Conservation (phyloP, 2,888 invertebrate species). For the Pyrrhia umbra region DNA sequence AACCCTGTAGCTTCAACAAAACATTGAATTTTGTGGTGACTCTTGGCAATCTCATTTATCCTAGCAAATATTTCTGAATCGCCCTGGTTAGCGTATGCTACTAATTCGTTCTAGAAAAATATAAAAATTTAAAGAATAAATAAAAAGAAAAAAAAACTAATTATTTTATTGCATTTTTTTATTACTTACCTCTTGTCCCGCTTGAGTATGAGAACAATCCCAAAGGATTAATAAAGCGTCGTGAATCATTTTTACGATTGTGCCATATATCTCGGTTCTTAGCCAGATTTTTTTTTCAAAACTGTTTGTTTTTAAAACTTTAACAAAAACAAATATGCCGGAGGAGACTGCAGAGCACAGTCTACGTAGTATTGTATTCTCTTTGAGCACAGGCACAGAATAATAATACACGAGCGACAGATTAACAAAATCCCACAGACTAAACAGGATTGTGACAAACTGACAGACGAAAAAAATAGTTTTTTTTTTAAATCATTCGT, state of each 20-base stretch:
- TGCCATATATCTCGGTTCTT: too few relatives aligned
- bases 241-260: conserved; percentile 92
- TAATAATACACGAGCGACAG: too few relatives aligned
- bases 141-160: too few relatives aligned
- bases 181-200: conserved; percentile 56
- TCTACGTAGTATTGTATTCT: too few relatives aligned
- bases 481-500: neutral
- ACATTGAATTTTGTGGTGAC: conserved; percentile 91
- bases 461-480: neutral
- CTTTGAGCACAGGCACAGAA: too few relatives aligned
- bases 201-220: conserved; percentile 87
- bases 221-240: conserved; percentile 92
- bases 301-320: too few relatives aligned
- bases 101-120: conserved; percentile 77
- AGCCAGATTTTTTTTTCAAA: neutral
- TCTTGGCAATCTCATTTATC: conserved; percentile 91
- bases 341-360: too few relatives aligned
- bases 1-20: conserved; percentile 90
- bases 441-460: too few relatives aligned
- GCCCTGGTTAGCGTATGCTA: conserved; percentile 91
- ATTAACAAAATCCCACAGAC: too few relatives aligned
- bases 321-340: too few relatives aligned
- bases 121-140: neutral
- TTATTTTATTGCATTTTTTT: neutral
- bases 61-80: conserved; percentile 91